Conservation (phyloP, 2,113 vertebrate species). For the Colossoma macropomum region DNA sequence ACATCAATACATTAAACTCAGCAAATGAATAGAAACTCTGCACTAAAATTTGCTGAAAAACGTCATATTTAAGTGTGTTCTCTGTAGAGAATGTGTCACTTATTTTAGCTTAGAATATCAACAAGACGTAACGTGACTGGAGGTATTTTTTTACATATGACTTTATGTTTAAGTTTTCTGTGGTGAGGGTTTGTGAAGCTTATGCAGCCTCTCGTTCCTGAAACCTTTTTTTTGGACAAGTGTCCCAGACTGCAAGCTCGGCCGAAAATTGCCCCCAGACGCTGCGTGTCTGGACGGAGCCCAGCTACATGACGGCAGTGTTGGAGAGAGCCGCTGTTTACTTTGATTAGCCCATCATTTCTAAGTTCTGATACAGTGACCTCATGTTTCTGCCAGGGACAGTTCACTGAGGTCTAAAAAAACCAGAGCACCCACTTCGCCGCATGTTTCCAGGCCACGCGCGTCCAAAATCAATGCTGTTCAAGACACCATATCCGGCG, state of each 20-base stretch:
- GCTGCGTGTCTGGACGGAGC: conserved; percentile 31
- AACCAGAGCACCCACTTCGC: background rate
- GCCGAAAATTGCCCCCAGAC: conserved; percentile 30
- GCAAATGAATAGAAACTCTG: no score
- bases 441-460: background rate
- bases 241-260: conserved; percentile 3
- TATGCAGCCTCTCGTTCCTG: no score
- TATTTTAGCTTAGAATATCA: no score
- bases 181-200: no score
- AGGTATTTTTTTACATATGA: no score
- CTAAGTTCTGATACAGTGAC: conserved; percentile 10
- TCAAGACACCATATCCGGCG: background rate
- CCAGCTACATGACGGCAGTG: conserved; percentile 42
- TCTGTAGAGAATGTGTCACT: no score
- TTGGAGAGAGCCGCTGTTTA: conserved; percentile 4
- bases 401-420: background rate
- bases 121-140: no score
- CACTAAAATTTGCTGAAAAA: no score
- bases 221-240: no score
- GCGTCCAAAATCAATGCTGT: background rate
- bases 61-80: no score
- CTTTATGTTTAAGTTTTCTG: no score
- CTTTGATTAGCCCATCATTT: background rate
- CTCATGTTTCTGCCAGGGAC: background rate
- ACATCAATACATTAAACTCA: no score